Base-by-base conservation (phyloP, 2,888 invertebrate genomes). In the Lepidocyrtinus sp. region DNA sequence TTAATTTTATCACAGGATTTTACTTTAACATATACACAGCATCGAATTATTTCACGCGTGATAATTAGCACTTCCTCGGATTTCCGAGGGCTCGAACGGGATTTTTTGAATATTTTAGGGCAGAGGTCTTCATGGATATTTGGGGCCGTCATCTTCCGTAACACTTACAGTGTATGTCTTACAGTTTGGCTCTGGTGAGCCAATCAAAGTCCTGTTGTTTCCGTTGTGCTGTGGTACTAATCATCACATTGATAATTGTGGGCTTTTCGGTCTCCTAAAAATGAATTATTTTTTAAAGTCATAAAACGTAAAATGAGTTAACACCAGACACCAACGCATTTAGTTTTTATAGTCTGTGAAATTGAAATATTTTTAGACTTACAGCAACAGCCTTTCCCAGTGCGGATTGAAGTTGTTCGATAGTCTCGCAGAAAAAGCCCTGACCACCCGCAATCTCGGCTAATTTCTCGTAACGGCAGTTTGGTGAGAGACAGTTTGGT, bases 151-250 rank as follows among this genome's bases (percentile, higher is more conserved):
- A 50, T 50, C 15, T n/a, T n/a, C n/a, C n/a, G n/a, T n/a, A n/a
- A n/a, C n/a, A n/a, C n/a, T n/a, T n/a, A n/a, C n/a, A n/a, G n/a
- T n/a, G n/a, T n/a, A n/a, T n/a, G 0, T 12, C 22, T 92, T 91
- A 96, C 87, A 96, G 90, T 89, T 97, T 97, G 3, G 97, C 96
- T 89, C 96, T 95, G 0, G 97, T 97, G 2, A 97, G 90, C 97
- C 97, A 97, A 88, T 92, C 93, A 89, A 96, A 97, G 19, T 94
- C 92, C 90, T 98, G 98, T 50, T 94, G 93, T 89, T 97, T 98
- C 84, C 98, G 92, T 88, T 94, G 95, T 15, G 98, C 95, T 82
- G 93, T 92, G 1, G 97, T 95, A 88, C 92, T 93, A 74, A 98
- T 98, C 87, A 95, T 92, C 24, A 97, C 93, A 88, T 98, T 98